Evolutionary conservation across 92 coral and sea anemone species (phyloP).

Genomic region (Epizoanthus stellaris): DNA sequence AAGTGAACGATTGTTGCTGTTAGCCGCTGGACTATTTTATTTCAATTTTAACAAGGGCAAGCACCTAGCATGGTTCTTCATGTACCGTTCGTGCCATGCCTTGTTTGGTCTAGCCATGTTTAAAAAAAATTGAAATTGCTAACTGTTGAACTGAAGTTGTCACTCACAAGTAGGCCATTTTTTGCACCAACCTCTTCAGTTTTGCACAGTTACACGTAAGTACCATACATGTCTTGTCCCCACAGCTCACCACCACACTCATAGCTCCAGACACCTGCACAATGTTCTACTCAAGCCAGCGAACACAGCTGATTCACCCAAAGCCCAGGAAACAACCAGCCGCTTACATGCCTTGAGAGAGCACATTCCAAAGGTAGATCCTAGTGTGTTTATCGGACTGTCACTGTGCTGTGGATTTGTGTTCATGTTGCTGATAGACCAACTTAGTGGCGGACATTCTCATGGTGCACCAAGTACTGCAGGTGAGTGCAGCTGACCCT

Average conservation of each 20-base stretch:
- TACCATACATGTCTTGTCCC: background rate
- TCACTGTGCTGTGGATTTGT: slow-evolving; percentile 95
- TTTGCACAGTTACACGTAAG: no score
- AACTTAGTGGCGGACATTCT: slow-evolving; percentile 94
- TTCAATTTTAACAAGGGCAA: no score
- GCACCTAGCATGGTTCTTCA: no score
- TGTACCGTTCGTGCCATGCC: background rate
- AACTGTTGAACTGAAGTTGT: no score
- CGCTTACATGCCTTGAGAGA: slow-evolving; percentile 56
- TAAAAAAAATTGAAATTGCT: no score
- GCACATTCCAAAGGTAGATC: slow-evolving; percentile 85
- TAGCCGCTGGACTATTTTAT: no score
- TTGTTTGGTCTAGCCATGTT: no score
- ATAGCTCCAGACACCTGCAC: slow-evolving; percentile 63
- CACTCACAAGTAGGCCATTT: no score
- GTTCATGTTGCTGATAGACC: slow-evolving; percentile 92
- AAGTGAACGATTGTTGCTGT: no score
- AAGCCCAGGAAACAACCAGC: slow-evolving; percentile 22
- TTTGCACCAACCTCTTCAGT: no score
- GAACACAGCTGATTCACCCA: slow-evolving; percentile 8
- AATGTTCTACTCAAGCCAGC: slow-evolving; percentile 13
- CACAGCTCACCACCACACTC: slow-evolving; percentile 40
- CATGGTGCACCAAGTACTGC: slow-evolving; percentile 72
- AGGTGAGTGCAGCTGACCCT: slow-evolving; percentile 18
- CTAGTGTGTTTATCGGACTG: slow-evolving; percentile 93